Percentiles rank a stretch among this genome's conserved stretches.
Evolutionary conservation across 2,888 invertebrate genomes (phyloP).

Genomic region (Dicycla oo): DNA sequence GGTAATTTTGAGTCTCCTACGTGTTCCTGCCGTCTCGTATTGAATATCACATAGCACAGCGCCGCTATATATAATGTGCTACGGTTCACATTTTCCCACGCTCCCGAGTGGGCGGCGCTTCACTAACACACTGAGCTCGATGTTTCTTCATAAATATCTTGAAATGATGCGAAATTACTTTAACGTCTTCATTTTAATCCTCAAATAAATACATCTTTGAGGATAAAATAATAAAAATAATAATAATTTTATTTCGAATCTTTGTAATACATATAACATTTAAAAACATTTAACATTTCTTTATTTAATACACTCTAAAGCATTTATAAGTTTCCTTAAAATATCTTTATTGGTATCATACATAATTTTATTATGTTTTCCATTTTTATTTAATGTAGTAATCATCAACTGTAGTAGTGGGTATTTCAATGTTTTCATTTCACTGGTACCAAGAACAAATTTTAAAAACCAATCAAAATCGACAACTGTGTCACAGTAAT

Average conservation of each 20-base stretch:
- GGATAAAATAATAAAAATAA: too few species aligned
- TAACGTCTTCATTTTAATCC: slow-evolving; percentile 12
- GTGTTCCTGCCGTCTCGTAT: slow-evolving; percentile 36
- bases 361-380: slow-evolving; percentile 63
- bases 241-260: too few species aligned
- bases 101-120: slow-evolving; percentile 57
- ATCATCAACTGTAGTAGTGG: slow-evolving; percentile 77
- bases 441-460: slow-evolving; percentile 79
- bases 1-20: background rate
- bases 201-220: background rate
- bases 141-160: slow-evolving; percentile 50
- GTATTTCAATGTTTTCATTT: slow-evolving; percentile 77
- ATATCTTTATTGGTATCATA: slow-evolving; percentile 80
- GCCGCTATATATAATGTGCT: slow-evolving; percentile 55
- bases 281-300: too few species aligned
- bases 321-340: slow-evolving; percentile 75
- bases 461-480: slow-evolving; percentile 81
- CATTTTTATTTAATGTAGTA: slow-evolving; percentile 68
- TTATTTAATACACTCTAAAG: slow-evolving; percentile 71
- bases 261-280: too few species aligned
- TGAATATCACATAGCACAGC: slow-evolving; percentile 51
- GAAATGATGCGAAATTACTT: slow-evolving; percentile 25
- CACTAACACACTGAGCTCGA: slow-evolving; percentile 68
- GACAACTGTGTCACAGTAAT: slow-evolving; percentile 72
- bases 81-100: slow-evolving; percentile 63